Evolutionary conservation across 1,140 invertebrate species (phyloP), one percentile per base, ranked within the genome.

Genomic region (Tetramorium simillimum): DNA sequence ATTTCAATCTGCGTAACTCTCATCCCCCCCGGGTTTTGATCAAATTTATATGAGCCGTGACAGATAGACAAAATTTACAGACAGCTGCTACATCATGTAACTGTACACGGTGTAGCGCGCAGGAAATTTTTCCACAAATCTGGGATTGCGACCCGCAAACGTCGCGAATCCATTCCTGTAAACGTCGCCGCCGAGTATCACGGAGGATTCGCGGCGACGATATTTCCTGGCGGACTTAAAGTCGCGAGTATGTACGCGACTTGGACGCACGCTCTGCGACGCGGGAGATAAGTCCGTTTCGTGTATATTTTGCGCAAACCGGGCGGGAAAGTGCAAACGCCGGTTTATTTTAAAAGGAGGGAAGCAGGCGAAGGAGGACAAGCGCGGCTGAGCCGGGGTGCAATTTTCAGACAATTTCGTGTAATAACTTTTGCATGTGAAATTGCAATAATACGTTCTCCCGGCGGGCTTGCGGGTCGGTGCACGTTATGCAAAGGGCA

Each of bases 381-480:
- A 53, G 62, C 70, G 53, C 49, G 73, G 56, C 70, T 62, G 62
- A 73, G 62, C 62, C 40, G 40, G 43, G 69, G 88, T 72, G 91
- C 92, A 93, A 94, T 94, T 95, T 94, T 92, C 92, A 90, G 90
- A 94, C 92, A 94, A 94, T 93, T 95, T 94, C 87, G 89, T 91
- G 88, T 94, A 95, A 94, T 95, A 94, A 95, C 88, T 94, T 94
- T 94, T 93, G 92, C 94, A 94, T 93, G 92, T 90, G 85, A 94
- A 94, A 95, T 93, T 93, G 91, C 93, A 87, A 92, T 94, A 94
- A 93, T 94, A 92, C 92, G 90, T 92, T 94, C 92, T 90, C 85
- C 75, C 88, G 80, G 33, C 58, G 65, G 87, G 86, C 21, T 86
- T 37, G 88, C 75, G 88, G 85, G 76, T 90, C 46, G 84, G 37